Evolutionary conservation across 2,888 invertebrate genomes (phyloP), one percentile per base, ranked within the genome.

Genomic region (Clusia tigrina): DNA sequence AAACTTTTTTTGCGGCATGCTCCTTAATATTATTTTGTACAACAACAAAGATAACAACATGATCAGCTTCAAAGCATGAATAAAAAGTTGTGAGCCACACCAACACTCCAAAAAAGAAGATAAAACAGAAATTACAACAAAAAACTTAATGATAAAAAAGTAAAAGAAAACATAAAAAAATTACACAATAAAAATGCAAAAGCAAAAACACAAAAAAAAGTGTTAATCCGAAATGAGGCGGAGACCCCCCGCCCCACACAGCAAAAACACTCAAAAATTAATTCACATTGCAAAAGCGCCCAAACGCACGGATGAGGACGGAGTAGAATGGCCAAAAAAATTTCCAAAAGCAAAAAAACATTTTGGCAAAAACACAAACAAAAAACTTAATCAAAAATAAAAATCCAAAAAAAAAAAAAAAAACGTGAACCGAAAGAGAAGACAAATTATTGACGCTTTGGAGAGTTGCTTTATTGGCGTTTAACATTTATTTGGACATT

Each of bases 121-220:
- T 9, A 22, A 9, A 32, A 12, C 32, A 32, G 32, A 32, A 32
- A 32, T 9, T 9, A 9, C 6, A 6, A 12, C 32, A 12, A 6
- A 20, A 18, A 48, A 48, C 53, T 37, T 58, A 9, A 54, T 17
- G n/a, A n/a, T n/a, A n/a, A n/a, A n/a, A n/a, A n/a, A n/a, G n/a
- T n/a, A n/a, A n/a, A n/a, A n/a, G n/a, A n/a, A n/a, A n/a, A n/a
- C n/a, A n/a, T n/a, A n/a, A 46, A 60, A 26, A 10, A 54, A 23
- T 12, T 42, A 25, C 46, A 46, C 24, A 48, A 55, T 48, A 26
- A 24, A 42, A 23, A 25, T 54, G 26, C 23, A 12, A 12, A 18
- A 37, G 20, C 46, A n/a, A 48, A 37, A 60, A 60, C 24, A 57
- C 23, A 46, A 46, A 42, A 20, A 48, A 58, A 58, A n/a, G n/a